A percentile compares a stretch with the other conserved stretches of the same genome.
Conservation (phyloP, 2,113 vertebrate species). For the Fukomys damarensis region DNA sequence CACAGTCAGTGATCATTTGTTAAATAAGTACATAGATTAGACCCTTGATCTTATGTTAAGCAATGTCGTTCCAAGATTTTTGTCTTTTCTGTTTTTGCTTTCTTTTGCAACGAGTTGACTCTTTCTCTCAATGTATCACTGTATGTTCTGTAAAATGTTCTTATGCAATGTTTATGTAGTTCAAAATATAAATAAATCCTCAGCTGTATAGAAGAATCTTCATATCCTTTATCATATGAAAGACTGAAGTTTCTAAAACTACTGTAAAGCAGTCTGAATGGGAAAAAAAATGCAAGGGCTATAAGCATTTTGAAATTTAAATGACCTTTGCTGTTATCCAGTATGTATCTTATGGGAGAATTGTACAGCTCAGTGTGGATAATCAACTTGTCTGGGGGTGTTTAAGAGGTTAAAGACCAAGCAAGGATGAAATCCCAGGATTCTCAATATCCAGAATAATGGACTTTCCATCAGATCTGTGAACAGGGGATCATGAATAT, state of each 20-base stretch:
- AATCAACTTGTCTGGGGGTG: neutral
- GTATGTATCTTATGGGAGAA: neutral
- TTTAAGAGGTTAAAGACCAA: neutral
- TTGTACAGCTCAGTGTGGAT: neutral
- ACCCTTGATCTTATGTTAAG: neutral
- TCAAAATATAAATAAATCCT: neutral
- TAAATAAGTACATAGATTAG: neutral
- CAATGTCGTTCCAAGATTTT: neutral
- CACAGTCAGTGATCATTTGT: neutral
- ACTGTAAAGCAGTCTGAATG: neutral
- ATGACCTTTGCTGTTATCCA: neutral
- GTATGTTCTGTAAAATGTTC: neutral
- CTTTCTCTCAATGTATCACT: rapidly evolving
- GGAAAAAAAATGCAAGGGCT: neutral
- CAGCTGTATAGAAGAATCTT: neutral
- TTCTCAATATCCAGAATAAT: neutral
- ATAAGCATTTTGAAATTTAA: neutral
- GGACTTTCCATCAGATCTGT: neutral
- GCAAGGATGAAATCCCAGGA: neutral
- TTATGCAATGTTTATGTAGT: neutral
- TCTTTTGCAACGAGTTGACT: neutral
- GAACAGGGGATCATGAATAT: neutral
- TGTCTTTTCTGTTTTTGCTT: neutral
- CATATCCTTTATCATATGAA: neutral
- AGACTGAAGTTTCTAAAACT: neutral